Evolutionary conservation across 2,113 vertebrate genomes (phyloP), one percentile per base, ranked within the genome.

Genomic region (Clinocottus analis): DNA sequence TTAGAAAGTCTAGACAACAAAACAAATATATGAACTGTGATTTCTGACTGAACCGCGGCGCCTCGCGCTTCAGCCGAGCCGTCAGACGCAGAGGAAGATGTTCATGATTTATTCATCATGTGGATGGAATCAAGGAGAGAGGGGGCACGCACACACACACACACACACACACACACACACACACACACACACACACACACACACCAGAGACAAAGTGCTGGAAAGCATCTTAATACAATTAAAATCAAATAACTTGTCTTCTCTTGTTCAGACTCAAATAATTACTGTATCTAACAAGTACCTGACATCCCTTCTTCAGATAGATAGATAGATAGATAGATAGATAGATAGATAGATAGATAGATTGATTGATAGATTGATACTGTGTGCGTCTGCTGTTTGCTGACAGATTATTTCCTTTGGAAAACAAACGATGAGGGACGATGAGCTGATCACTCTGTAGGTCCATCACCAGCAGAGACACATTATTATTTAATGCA

Each of bases 91-190:
- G 27, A 4, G 31, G 56, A 6, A 41, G 2, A 2, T 49, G 3
- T 9, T 58, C 37, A 47, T 72, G 41, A 72, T 61, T 72, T 72
- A 72, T 72, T 61, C 31, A 67, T 67, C n/a, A 31, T 31, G 29
- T 31, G 29, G 29, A 31, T 31, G 29, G 29, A 31, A 31, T 60
- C 53, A 7, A 25, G 21, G 12, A 25, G 17, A 60, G 55, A 27
- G 53, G 31, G 21, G 4, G 35, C 59, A 35, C 33, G 21, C 9
- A 61, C 59, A 35, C 33, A 65, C 62, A 19, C 39, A 64, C 62
- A 65, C 39, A 65, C 39, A 77, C 53, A 27, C 53, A 55, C 53
- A 25, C 53, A 55, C 53, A 55, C 53, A 56, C 53, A 33, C 31
- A 65, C 61, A 25, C 37, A 64, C 61, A 64, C 37, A 43, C 37